These are phyloP conservation scores for Tachystola acroxantha DNA, from an alignment of 2,888 invertebrate genomes.

Conservation along the genomic window DNA sequence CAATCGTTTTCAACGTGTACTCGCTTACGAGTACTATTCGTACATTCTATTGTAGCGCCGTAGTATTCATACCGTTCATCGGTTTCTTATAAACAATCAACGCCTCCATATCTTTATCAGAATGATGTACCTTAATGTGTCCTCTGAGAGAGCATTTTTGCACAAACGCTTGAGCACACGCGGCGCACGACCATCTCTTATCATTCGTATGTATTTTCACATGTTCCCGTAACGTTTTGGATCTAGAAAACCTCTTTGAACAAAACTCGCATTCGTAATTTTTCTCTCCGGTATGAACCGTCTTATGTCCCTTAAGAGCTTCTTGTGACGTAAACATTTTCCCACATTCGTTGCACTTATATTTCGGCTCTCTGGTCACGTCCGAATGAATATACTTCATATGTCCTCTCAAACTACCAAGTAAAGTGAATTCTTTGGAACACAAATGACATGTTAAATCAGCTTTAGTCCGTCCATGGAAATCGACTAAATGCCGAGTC, in stretches of 20 bases:
- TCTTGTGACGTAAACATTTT: constrained; percentile 42
- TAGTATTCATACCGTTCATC: no score
- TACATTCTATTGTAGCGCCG: no score
- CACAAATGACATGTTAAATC: constrained; percentile 47
- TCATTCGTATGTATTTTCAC: constrained; percentile 21
- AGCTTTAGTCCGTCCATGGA: constrained; percentile 22
- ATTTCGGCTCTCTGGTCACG: constrained; percentile 34
- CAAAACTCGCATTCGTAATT: constrained; percentile 48
- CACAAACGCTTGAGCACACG: constrained; percentile 25
- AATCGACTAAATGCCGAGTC: no score
- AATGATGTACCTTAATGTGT: constrained; percentile 31
- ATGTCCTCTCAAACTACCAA: constrained; percentile 36
- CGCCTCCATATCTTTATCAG: no score
- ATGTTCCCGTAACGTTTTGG: constrained; percentile 36
- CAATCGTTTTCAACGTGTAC: no score
- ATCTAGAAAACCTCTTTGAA: constrained; percentile 39
- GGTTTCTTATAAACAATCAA: background rate
- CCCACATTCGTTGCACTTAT: constrained; percentile 60
- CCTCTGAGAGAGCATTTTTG: constrained; percentile 46
- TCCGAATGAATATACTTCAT: constrained; percentile 54
- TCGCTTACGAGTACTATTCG: no score
- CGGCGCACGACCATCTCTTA: constrained; percentile 18
- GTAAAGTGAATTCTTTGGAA: constrained; percentile 38
- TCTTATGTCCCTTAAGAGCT: constrained; percentile 39
- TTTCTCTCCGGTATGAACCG: constrained; percentile 41